Evolutionary conservation across 2,888 invertebrate genomes (phyloP).

Genomic region (Epinotia brunnichana): DNA sequence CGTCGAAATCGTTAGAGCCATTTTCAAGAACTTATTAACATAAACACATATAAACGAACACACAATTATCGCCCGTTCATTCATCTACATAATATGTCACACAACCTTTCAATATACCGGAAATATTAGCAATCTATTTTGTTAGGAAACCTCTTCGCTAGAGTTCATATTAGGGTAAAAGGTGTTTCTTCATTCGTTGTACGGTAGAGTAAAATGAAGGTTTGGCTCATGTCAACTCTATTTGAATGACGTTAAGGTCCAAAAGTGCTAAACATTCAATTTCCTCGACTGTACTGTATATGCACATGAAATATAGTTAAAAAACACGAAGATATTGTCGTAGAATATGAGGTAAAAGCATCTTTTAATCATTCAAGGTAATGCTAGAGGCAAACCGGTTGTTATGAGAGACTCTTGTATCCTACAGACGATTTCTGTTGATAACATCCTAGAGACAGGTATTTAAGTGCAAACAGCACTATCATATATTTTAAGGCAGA

Average conservation of each 20-base stretch:
- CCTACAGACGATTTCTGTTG: background rate
- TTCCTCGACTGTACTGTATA: too few relatives aligned
- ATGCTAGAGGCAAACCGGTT: constrained; percentile 22
- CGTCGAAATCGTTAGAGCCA: too few relatives aligned
- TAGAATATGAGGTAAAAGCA: constrained; percentile 14
- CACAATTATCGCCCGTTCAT: too few relatives aligned
- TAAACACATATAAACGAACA: too few relatives aligned
- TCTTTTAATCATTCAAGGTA: constrained; percentile 25
- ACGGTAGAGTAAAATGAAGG: too few relatives aligned
- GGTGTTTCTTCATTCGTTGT: background rate
- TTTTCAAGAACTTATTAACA: too few relatives aligned
- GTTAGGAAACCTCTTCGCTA: background rate
- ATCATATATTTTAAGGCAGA: background rate
- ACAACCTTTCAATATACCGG: background rate
- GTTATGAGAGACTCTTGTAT: constrained; percentile 7
- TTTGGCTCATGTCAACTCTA: too few relatives aligned
- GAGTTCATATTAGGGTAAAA: too few relatives aligned
- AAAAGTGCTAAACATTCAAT: too few relatives aligned
- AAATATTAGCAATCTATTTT: background rate
- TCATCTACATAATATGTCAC: too few relatives aligned
- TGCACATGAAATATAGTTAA: background rate
- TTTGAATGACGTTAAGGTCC: too few relatives aligned
- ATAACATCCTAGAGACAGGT: background rate
- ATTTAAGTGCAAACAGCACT: background rate
- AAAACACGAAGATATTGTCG: background rate